These are phyloP conservation scores for Acanthurus lineatus DNA, from an alignment of 2,797 vertebrate genomes.

Conservation along the genomic window DNA sequence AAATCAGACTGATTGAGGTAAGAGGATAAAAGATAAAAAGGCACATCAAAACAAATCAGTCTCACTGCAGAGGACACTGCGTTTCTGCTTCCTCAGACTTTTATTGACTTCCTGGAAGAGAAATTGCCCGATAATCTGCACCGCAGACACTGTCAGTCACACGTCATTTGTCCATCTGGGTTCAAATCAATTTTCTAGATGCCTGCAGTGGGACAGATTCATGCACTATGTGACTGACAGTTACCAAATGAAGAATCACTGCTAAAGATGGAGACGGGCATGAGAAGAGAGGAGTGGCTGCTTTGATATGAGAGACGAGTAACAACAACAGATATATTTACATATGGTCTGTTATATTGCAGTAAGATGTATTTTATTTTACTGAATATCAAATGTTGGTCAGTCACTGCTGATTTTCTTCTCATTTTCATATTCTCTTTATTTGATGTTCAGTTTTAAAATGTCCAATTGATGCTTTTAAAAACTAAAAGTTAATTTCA, in stretches of 20 bases:
- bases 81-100: slow-evolving; percentile 17
- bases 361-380: background rate
- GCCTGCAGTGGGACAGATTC: slow-evolving; percentile 50
- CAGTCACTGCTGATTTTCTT: background rate
- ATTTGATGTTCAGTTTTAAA: background rate
- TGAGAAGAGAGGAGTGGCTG: background rate
- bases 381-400: background rate
- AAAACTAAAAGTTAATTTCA: background rate
- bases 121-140: slow-evolving; percentile 49
- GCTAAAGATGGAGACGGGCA: slow-evolving; percentile 15
- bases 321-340: background rate
- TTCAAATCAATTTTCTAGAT: slow-evolving; percentile 46
- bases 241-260: slow-evolving; percentile 44
- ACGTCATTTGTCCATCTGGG: slow-evolving; percentile 32
- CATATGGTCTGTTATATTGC: background rate
- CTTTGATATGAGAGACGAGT: slow-evolving; percentile 9
- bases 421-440: background rate
- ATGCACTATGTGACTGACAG: slow-evolving; percentile 44
- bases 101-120: slow-evolving; percentile 35
- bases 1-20: slow-evolving; percentile 24
- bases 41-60: slow-evolving; percentile 22
- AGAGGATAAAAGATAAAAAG: slow-evolving; percentile 15
- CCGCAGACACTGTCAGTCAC: slow-evolving; percentile 46
- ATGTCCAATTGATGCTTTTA: background rate
- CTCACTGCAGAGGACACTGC: background rate